Conservation (phyloP, 53 echinoderm and acorn worm genomes). For the Temnopleurus reevesii region DNA sequence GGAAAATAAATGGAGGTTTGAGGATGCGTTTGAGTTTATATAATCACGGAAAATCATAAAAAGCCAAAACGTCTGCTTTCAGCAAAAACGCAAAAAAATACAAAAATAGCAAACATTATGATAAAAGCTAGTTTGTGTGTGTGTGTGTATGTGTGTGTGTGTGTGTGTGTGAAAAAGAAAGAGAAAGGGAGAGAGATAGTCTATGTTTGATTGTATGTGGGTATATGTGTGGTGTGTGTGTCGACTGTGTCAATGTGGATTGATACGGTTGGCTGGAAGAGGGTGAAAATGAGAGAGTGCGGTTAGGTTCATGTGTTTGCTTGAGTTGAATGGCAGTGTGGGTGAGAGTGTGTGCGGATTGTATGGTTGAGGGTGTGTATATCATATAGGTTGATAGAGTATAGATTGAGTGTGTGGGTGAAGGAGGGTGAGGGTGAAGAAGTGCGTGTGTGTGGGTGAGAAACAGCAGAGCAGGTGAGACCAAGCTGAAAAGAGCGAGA, state of each 20-base stretch:
- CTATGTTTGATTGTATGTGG: background rate
- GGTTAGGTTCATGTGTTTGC: background rate
- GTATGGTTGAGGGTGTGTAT: slow-evolving; percentile 7
- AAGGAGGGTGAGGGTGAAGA: background rate
- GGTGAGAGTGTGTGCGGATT: background rate
- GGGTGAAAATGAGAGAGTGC: background rate
- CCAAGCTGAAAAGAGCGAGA: background rate
- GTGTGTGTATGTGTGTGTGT: too few species aligned
- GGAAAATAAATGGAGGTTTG: too few species aligned
- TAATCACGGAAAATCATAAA: too few species aligned
- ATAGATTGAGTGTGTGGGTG: background rate
- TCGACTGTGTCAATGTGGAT: background rate
- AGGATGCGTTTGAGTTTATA: too few species aligned
- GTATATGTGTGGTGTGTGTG: background rate
- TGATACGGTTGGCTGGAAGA: too few species aligned
- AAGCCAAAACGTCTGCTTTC: too few species aligned
- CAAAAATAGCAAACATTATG: too few species aligned
- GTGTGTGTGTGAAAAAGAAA: too few species aligned
- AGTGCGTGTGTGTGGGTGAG: background rate
- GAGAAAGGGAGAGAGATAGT: too few species aligned
- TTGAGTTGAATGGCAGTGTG: background rate
- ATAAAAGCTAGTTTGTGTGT: too few species aligned
- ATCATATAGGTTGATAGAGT: too few species aligned
- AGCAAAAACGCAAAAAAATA: too few species aligned
- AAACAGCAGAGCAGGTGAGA: background rate